These are phyloP conservation scores for Tiaroga cobitis DNA, from an alignment of 2,797 vertebrate genomes.

Conservation along the genomic window DNA sequence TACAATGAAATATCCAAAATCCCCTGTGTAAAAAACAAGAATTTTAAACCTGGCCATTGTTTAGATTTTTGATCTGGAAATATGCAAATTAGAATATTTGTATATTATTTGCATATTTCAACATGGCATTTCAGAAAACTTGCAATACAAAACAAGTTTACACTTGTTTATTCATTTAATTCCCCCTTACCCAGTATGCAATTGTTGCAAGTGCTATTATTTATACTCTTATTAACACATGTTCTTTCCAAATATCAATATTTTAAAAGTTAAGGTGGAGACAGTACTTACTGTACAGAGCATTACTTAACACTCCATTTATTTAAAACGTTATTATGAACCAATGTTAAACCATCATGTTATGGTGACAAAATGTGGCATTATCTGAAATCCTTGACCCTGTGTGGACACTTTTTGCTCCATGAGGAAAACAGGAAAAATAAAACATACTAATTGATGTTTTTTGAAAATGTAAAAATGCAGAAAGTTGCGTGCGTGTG, in stretches of 20 bases:
- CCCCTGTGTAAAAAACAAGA: not conserved
- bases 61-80: not conserved
- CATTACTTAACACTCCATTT: not conserved
- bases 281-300: not conserved
- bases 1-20: not conserved
- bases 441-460: too few species aligned
- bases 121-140: not conserved
- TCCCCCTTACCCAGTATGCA: not conserved
- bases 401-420: too few species aligned
- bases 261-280: not conserved
- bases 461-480: too few species aligned
- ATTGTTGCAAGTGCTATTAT: not conserved
- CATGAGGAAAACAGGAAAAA: too few species aligned
- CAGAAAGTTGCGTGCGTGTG: not conserved
- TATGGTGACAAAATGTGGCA: not conserved
- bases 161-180: not conserved
- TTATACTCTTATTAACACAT: not conserved
- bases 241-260: not conserved
- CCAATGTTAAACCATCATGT: constrained; percentile 1
- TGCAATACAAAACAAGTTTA: not conserved
- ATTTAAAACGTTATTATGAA: not conserved
- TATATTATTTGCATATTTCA: not conserved
- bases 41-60: not conserved
- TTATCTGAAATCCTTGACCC: not conserved
- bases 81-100: not conserved